Conservation (phyloP, 2,888 invertebrate species). For the Athalia cordata region DNA sequence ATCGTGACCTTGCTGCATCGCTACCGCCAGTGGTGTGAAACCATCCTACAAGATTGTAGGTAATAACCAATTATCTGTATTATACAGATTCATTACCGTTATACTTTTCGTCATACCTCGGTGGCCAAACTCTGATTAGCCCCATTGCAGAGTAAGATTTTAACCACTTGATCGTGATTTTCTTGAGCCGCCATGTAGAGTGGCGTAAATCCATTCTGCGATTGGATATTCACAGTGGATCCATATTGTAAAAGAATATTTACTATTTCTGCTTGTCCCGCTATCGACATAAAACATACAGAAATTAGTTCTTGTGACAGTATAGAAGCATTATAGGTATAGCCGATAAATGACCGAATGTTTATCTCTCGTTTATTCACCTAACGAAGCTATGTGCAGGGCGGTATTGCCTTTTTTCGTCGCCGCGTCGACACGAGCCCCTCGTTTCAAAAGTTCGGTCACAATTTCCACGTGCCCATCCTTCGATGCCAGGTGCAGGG, state of each 20-base stretch:
- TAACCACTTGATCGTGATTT: slow-evolving; percentile 95
- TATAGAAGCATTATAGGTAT: no score
- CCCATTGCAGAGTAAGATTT: slow-evolving; percentile 91
- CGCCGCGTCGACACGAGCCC: slow-evolving; percentile 95
- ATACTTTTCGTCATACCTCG: slow-evolving; percentile 78
- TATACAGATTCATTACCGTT: background rate
- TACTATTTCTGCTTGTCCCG: slow-evolving; percentile 96
- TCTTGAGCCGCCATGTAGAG: slow-evolving; percentile 99
- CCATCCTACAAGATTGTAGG: slow-evolving; percentile 83
- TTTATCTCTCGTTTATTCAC: slow-evolving; percentile 61
- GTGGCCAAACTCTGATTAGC: slow-evolving; percentile 98
- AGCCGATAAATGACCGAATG: no score
- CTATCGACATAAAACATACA: slow-evolving; percentile 70
- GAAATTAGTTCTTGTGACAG: no score
- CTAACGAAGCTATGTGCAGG: slow-evolving; percentile 96
- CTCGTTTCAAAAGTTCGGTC: slow-evolving; percentile 90
- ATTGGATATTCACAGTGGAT: slow-evolving; percentile 97
- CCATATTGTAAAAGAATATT: slow-evolving; percentile 92
- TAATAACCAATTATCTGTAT: slow-evolving; percentile 3
- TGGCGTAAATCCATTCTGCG: slow-evolving; percentile 97
- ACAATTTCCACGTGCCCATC: slow-evolving; percentile 98
- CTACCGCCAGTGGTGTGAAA: slow-evolving; percentile 98
- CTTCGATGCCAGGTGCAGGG: slow-evolving; percentile 97
- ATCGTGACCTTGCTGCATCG: slow-evolving; percentile 99
- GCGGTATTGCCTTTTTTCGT: slow-evolving; percentile 99